These are phyloP conservation scores for Macrosoma leucophasiata DNA, from an alignment of 2,888 invertebrate species.

Conservation along the genomic window DNA sequence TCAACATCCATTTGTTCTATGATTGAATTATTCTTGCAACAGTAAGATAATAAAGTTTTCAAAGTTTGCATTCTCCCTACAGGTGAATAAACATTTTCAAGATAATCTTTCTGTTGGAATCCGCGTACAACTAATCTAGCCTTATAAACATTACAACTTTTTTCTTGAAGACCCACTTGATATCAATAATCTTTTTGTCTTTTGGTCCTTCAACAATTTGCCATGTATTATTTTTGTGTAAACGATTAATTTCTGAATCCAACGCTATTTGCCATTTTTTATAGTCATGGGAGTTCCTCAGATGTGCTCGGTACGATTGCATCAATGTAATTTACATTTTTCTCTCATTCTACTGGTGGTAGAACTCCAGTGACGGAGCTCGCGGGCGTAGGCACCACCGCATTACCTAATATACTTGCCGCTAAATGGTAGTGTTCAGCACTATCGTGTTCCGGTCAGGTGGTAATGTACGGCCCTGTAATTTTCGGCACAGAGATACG, in stretches of 20 bases:
- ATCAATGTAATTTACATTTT: constrained; percentile 29
- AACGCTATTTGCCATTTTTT: constrained; percentile 32
- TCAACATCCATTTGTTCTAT: constrained; percentile 30
- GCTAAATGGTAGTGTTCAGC: too few species aligned
- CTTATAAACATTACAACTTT: constrained; percentile 24
- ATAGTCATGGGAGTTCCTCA: constrained; percentile 25
- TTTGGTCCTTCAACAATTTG: constrained; percentile 28
- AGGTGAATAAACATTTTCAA: constrained; percentile 25
- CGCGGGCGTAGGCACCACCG: too few species aligned
- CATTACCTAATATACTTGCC: too few species aligned
- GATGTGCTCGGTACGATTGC: constrained; percentile 29
- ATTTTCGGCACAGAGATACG: too few species aligned
- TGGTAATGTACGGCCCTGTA: too few species aligned
- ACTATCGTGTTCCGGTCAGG: too few species aligned
- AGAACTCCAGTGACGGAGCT: too few species aligned
- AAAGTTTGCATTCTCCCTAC: constrained; percentile 33
- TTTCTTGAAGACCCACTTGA: constrained; percentile 33
- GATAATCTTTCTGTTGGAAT: constrained; percentile 15
- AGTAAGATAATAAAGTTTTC: constrained; percentile 31
- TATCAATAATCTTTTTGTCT: constrained; percentile 32
- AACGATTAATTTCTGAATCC: constrained; percentile 31
- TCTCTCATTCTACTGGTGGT: too few species aligned
- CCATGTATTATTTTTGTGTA: constrained; percentile 35
- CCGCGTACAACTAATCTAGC: constrained; percentile 15
- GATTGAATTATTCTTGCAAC: constrained; percentile 27